Evolutionary conservation across 2,888 invertebrate species (phyloP), one percentile per base, ranked within the genome.

Genomic region (Phytoseiulus persimilis): DNA sequence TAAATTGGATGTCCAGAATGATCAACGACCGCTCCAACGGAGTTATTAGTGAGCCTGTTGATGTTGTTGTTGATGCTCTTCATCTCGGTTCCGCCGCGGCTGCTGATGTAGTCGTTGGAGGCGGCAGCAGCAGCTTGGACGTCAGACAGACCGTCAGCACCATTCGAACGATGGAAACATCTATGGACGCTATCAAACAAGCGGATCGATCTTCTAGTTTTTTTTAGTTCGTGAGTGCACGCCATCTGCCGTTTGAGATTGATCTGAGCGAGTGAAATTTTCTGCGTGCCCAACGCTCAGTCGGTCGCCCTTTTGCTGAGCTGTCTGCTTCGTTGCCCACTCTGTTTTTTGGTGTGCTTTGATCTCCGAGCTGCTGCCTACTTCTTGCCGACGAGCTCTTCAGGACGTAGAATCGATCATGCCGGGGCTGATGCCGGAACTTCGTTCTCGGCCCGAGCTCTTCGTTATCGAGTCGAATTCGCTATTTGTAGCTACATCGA

Each of bases 1-100:
- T 65, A 65, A 65, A 65, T 65, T 65, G 65, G 65, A 65, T 65
- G 65, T 65, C 65, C 65, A 65, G 65, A 65, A 65, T 65, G 65
- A 65, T 65, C 18, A 65, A 65, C 65, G 65, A 65, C 18, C 11
- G 18, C 65, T 65, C 65, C 65, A 23, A 14, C 65, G 23, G 65
- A 65, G 65, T 65, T 65, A 65, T 65, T 65, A 65, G 65, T 65
- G 65, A 28, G 65, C 18, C 65, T 18, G 65, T 65, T 65, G 65
- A 65, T 65, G 65, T 65, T 65, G 65, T 65, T 65, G 65, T 65
- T 65, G 65, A 65, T 65, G 65, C 28, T 3, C 65, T 65, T 65
- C 23, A 23, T 65, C 18, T 65, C 18, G 65, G 65, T 65, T 6
- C 65, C 18, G 65, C 65, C 28, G 65, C 65, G 1, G 14, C 65